Evolutionary conservation across 1,140 invertebrate genomes (phyloP).

Genomic region (Venturia canescens): DNA sequence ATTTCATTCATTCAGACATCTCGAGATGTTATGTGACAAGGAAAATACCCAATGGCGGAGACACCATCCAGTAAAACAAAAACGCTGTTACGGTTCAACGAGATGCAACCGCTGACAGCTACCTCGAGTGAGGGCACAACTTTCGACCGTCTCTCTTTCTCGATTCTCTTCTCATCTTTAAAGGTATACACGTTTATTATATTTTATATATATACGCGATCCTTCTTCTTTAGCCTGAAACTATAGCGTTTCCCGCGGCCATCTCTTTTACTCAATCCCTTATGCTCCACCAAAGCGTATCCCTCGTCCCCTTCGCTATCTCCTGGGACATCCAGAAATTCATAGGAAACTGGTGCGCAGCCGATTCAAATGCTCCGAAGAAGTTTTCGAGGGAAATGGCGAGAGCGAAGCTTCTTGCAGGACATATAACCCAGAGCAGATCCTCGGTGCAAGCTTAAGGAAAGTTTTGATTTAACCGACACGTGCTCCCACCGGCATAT

Average conservation of each 20-base stretch:
- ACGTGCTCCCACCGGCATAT: conserved; percentile 50
- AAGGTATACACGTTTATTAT: neutral
- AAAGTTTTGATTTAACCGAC: conserved; percentile 71
- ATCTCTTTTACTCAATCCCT: conserved; percentile 15
- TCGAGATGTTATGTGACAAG: neutral
- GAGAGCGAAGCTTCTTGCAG: conserved; percentile 27
- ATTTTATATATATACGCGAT: neutral
- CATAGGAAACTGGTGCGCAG: conserved; percentile 51
- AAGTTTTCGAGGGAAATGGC: conserved; percentile 57
- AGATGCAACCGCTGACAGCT: conserved; percentile 43
- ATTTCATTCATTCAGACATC: neutral
- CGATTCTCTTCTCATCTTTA: conserved; percentile 27
- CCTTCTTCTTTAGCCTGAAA: conserved; percentile 1
- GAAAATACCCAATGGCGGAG: conserved; percentile 1
- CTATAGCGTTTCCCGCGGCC: conserved; percentile 1
- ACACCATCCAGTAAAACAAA: conserved; percentile 4
- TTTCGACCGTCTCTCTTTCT: conserved; percentile 8
- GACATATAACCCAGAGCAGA: conserved; percentile 60
- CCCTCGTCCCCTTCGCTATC: neutral
- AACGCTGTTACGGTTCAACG: conserved; percentile 14
- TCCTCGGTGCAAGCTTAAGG: conserved; percentile 52
- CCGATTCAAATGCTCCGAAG: conserved; percentile 47
- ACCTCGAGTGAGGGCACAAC: neutral
- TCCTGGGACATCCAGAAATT: conserved; percentile 53
- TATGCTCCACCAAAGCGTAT: neutral